Conservation (phyloP, 2,113 vertebrate genomes). For the Eudyptes chrysolophus region DNA sequence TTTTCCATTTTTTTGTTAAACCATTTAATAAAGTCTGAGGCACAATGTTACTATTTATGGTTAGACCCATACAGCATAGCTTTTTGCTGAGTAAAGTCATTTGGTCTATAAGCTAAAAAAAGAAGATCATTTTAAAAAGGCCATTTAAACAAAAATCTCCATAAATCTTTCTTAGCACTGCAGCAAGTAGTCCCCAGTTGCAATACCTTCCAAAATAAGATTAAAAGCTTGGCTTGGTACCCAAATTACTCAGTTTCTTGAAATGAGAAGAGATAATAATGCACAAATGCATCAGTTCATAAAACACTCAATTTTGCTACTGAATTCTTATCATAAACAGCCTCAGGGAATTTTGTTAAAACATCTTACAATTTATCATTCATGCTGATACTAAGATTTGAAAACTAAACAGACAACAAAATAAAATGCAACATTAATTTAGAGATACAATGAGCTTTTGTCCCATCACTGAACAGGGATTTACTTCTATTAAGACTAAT, state of each 20-base stretch:
- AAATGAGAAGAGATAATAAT: background rate
- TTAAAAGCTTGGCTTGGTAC: background rate
- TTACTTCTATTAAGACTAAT: conserved; percentile 38
- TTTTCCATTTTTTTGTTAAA: background rate
- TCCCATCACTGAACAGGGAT: conserved; percentile 10
- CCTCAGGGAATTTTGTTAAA: background rate
- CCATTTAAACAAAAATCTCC: conserved; percentile 1
- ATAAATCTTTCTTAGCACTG: background rate
- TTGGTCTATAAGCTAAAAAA: background rate
- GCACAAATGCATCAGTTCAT: background rate
- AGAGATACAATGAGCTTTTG: conserved; percentile 23
- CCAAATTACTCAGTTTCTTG: conserved; percentile 32
- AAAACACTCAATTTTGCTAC: background rate
- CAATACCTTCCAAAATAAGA: conserved; percentile 14
- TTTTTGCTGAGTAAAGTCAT: background rate
- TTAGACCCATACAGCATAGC: background rate
- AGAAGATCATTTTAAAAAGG: background rate
- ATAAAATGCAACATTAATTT: background rate
- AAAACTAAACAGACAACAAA: conserved; percentile 28
- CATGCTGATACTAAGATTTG: background rate
- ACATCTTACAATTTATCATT: conserved; percentile 2
- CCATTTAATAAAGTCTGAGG: background rate
- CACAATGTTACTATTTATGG: background rate
- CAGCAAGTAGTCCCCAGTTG: background rate
- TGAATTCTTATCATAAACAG: background rate